These are phyloP conservation scores for Tortricodes alternella DNA, from an alignment of 2,888 invertebrate species.

Conservation along the genomic window DNA sequence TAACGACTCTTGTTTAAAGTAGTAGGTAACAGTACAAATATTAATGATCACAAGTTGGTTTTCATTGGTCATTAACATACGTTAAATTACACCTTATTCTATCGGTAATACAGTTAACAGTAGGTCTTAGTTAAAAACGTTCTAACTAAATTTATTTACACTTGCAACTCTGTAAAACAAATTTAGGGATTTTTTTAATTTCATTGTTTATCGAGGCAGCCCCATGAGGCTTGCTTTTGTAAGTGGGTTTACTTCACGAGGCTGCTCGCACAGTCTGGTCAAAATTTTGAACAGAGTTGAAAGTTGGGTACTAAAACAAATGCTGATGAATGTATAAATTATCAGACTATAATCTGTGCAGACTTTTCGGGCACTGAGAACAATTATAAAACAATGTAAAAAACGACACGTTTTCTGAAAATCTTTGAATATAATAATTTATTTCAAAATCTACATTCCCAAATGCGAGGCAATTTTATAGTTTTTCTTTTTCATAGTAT, in stretches of 20 bases:
- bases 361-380: conserved; percentile 59
- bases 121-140: conserved; percentile 68
- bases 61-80: conserved; percentile 84
- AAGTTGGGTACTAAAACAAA: not conserved
- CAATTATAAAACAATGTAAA: conserved; percentile 68
- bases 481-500: conserved; percentile 59
- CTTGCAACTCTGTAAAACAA: conserved; percentile 35
- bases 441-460: conserved; percentile 81
- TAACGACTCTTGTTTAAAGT: conserved; percentile 83
- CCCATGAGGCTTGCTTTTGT: too few species aligned
- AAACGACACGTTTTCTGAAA: conserved; percentile 73
- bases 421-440: conserved; percentile 66
- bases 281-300: conserved; percentile 13
- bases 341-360: conserved; percentile 46
- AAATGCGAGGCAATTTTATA: conserved; percentile 82
- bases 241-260: too few species aligned
- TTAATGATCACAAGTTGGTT: conserved; percentile 84
- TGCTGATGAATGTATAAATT: not conserved
- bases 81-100: conserved; percentile 80
- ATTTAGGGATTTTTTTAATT: conserved; percentile 13
- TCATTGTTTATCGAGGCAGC: too few species aligned
- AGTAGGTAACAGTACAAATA: conserved; percentile 84
- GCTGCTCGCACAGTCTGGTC: too few species aligned
- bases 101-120: conserved; percentile 77
- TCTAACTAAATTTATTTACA: conserved; percentile 69